Conservation (phyloP, 2,888 invertebrate species). For the Ernsta delagoae region DNA sequence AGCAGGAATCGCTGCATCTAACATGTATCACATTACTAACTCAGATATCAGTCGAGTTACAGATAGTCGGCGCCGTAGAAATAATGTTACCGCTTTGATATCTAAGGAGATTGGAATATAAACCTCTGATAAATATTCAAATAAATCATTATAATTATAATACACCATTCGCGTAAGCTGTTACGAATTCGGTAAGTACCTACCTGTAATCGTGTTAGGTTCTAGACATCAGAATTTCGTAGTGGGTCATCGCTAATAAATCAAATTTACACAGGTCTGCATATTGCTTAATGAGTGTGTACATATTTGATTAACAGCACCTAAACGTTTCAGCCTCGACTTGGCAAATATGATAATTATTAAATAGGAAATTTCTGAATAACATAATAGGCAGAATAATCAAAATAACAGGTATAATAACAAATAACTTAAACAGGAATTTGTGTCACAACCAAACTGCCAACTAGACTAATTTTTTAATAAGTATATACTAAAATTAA, state of each 20-base stretch:
- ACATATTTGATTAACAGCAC: slow-evolving; percentile 41
- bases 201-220: neutral
- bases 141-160: neutral
- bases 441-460: neutral
- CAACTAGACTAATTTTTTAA: too few relatives aligned
- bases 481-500: too few relatives aligned
- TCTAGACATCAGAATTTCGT: slow-evolving; percentile 37
- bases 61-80: slow-evolving; percentile 46
- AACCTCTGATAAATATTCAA: neutral
- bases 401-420: too few relatives aligned
- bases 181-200: too few relatives aligned
- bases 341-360: slow-evolving; percentile 39
- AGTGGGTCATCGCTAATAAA: slow-evolving; percentile 37
- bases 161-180: too few relatives aligned
- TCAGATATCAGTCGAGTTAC: slow-evolving; percentile 48
- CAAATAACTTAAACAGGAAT: slow-evolving; percentile 2
- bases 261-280: slow-evolving; percentile 37
- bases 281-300: slow-evolving; percentile 33
- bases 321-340: slow-evolving; percentile 43
- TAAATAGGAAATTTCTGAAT: slow-evolving; percentile 20
- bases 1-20: slow-evolving; percentile 58
- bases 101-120: neutral
- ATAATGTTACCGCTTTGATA: slow-evolving; percentile 1
- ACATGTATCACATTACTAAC: slow-evolving; percentile 65
- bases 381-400: too few relatives aligned